Evolutionary conservation across 2,888 invertebrate genomes (phyloP), one percentile per base, ranked within the genome.

Genomic region (Digitonthophagus gazella): DNA sequence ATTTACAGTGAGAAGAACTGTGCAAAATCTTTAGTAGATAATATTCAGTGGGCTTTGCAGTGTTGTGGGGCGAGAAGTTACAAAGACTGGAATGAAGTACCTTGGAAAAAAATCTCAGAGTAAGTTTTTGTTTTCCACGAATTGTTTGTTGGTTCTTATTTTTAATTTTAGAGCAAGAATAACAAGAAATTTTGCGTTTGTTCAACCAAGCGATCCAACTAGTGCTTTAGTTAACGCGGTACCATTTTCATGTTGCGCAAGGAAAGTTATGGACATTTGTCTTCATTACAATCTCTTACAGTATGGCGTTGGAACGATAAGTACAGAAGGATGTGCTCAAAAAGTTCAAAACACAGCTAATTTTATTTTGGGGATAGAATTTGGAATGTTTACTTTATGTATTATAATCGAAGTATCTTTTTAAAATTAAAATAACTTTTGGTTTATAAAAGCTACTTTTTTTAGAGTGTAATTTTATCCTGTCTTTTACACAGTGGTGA

Each of bases 241-340:
- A 6, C 78, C 78, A 15, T 78, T 75, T 71, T 77, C 77, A 0
- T 78, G 78, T 64, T 78, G 78, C 64, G 69, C 74, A n/a, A 71
- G 73, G 63, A 67, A 69, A 15, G 69, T 72, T 1, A 54, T 67
- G 8, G 64, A 67, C 15, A 68, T 74, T 3, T 78, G 78, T 57
- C 65, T 74, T 15, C 75, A 76, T 72, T 72, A 74, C 63, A 74
- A 76, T 66, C 68, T 78, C n/a, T 65, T 71, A 44, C 72, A 73
- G 66, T 71, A 72, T 16, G 76, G 76, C 14, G 70, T 71, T 5
- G 67, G 66, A 16, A 76, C 77, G 4, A 76, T 78, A 14, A 78
- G 76, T 64, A 71, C 64, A 11, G 16, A 61, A 20, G 78, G 78
- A 20, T 78, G 77, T 68, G 71, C 70, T 15, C 19, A 57, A 3